Evolutionary conservation across 2,113 vertebrate species (phyloP).

Genomic region (Corythaeola cristata): DNA sequence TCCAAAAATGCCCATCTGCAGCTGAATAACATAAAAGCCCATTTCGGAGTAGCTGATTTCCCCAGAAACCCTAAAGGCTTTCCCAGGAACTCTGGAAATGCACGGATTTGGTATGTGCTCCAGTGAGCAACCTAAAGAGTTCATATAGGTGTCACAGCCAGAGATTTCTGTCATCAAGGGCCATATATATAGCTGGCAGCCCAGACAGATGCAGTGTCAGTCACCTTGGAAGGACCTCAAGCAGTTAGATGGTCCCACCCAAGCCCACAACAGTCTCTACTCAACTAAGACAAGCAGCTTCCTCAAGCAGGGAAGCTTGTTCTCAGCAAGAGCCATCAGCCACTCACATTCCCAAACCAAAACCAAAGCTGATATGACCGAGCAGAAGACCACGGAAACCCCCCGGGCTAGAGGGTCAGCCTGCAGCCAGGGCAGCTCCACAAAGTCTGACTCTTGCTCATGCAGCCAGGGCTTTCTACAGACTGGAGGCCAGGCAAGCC

Average conservation of each 20-base stretch:
- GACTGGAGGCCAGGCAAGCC: not conserved
- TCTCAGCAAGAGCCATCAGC: not conserved
- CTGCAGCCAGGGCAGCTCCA: not conserved
- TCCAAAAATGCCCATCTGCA: not conserved
- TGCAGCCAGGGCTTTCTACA: not conserved
- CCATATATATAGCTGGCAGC: not conserved
- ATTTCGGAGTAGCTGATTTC: not conserved
- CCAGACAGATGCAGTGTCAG: not conserved
- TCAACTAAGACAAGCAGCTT: not conserved
- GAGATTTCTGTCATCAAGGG: not conserved
- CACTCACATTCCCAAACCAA: not conserved
- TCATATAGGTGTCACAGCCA: not conserved
- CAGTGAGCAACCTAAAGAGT: not conserved
- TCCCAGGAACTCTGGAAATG: not conserved
- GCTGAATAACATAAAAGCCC: not conserved
- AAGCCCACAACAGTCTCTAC: not conserved
- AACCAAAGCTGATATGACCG: not conserved
- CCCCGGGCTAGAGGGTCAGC: not conserved
- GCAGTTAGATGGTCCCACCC: not conserved
- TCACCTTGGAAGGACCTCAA: not conserved
- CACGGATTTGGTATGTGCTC: not conserved
- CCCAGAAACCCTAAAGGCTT: slow-evolving; percentile 16
- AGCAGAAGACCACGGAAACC: not conserved
- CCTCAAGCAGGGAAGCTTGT: not conserved
- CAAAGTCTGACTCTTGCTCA: not conserved